phyloP scores from a whole-genome alignment of 2,888 invertebrate genomes.

The Erebia aethiops region DNA sequence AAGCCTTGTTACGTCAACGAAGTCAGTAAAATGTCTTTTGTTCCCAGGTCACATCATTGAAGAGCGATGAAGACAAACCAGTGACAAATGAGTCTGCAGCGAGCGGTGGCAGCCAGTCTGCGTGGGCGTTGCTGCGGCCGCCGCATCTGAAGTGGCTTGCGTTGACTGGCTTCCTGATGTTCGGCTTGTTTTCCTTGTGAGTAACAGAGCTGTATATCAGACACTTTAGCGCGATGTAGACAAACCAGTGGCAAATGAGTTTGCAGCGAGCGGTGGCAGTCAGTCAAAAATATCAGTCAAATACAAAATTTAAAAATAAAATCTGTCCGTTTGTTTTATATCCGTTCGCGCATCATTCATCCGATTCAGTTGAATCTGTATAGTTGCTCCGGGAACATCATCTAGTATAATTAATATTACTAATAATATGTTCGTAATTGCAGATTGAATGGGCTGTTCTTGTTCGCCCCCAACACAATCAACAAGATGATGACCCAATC shows the following conservation, averaged over 20 bases:
- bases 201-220: conserved; percentile 38
- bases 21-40: background rate
- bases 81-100: background rate
- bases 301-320: too few species aligned
- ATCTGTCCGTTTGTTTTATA: too few species aligned
- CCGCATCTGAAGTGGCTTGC: conserved; percentile 71
- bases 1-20: too few species aligned
- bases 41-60: conserved; percentile 63
- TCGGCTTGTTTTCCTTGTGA: conserved; percentile 71
- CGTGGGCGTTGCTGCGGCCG: conserved; percentile 56
- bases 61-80: conserved; percentile 41
- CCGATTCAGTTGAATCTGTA: too few species aligned
- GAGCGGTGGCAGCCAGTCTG: conserved; percentile 40
- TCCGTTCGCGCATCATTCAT: too few species aligned
- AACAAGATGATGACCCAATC: conserved; percentile 60
- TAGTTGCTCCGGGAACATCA: background rate
- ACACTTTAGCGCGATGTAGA: conserved; percentile 15
- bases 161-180: conserved; percentile 68
- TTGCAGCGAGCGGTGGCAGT: conserved; percentile 17
- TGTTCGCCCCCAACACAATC: conserved; percentile 69
- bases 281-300: too few species aligned
- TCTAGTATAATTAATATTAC: too few species aligned
- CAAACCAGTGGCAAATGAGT: background rate
- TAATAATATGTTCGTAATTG: conserved; percentile 26
- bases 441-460: conserved; percentile 69